phyloP scores from a whole-genome alignment of 2,797 vertebrate species.

The Champsocephalus esox region DNA sequence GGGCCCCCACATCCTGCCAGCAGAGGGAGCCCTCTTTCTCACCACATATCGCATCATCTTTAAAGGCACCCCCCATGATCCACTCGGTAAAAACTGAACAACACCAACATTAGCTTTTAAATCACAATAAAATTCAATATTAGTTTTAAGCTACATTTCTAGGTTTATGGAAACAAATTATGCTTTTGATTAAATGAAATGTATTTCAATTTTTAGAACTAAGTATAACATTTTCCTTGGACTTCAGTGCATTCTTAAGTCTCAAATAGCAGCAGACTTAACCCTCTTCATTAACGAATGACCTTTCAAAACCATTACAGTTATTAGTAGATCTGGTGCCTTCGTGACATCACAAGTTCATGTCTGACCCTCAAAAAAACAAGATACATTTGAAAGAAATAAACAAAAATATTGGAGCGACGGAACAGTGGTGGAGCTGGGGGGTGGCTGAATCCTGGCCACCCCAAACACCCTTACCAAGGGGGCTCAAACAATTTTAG shows the following conservation, averaged over 20 bases:
- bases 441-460: no score
- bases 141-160: background rate
- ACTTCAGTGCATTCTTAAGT: background rate
- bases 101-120: background rate
- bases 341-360: background rate
- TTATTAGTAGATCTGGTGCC: background rate
- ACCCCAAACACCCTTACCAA: no score
- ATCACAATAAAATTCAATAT: background rate
- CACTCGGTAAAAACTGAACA: slow-evolving; percentile 86
- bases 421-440: no score
- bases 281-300: background rate
- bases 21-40: slow-evolving; percentile 98
- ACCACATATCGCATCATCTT: slow-evolving; percentile 98
- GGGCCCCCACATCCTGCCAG: slow-evolving; percentile 96
- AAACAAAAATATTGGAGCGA: no score
- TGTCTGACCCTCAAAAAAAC: no score
- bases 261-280: background rate
- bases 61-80: slow-evolving; percentile 96
- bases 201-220: background rate
- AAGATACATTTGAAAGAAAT: no score
- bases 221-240: background rate
- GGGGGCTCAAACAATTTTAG: no score
- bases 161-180: background rate
- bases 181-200: background rate
- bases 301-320: background rate